Conservation (phyloP, 2,113 vertebrate species). For the Ictalurus punctatus region DNA sequence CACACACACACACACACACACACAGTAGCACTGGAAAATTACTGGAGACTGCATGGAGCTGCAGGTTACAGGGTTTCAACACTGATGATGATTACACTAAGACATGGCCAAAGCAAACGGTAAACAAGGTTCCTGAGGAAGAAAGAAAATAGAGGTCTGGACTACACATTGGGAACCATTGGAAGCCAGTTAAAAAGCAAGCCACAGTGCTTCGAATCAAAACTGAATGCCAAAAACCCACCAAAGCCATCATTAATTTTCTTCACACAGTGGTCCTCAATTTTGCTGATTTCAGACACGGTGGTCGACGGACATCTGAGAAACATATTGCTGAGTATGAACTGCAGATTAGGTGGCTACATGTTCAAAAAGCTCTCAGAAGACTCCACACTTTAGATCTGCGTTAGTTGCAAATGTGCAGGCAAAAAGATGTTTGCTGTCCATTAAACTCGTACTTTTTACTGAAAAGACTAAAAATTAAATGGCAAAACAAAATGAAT, state of each 20-base stretch:
- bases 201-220: slow-evolving; percentile 4
- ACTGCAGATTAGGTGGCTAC: background rate
- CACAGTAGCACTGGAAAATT: background rate
- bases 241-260: background rate
- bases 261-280: slow-evolving; percentile 43
- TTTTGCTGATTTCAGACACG: slow-evolving; percentile 4
- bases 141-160: background rate
- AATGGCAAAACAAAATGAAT: slow-evolving; percentile 21
- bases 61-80: background rate
- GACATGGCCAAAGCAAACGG: background rate
- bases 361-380: slow-evolving; percentile 22
- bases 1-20: background rate
- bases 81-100: background rate
- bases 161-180: background rate
- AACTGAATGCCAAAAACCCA: slow-evolving; percentile 4
- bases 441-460: background rate
- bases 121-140: background rate
- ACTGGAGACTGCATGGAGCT: background rate
- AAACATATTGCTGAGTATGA: slow-evolving; percentile 28
- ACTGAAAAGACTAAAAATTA: slow-evolving; percentile 17
- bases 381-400: background rate
- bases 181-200: slow-evolving; percentile 18
- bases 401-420: background rate
- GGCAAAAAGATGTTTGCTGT: background rate
- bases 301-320: background rate